Percentiles rank a stretch among this genome's conserved stretches.
phyloP scores from a whole-genome alignment of 2,888 invertebrate genomes.

The Lasioglossum figueresi region DNA sequence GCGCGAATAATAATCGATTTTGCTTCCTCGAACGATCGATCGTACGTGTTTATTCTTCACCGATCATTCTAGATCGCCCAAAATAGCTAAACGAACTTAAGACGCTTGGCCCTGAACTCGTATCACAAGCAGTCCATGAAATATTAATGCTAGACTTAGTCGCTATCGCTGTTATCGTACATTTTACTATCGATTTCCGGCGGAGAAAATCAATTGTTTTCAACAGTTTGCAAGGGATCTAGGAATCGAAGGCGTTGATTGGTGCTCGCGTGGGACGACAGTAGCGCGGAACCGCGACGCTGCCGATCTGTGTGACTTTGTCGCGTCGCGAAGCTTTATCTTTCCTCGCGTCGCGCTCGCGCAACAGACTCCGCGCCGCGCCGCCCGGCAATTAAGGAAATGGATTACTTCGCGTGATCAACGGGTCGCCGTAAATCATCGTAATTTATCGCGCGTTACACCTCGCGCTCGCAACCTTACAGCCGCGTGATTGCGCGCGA shows the following conservation, averaged over 20 bases:
- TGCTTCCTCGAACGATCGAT: background rate
- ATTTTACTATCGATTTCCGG: too few relatives aligned
- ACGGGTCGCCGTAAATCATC: conserved; percentile 55
- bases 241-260: background rate
- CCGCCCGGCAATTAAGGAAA: conserved; percentile 46
- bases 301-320: conserved; percentile 36
- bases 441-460: conserved; percentile 56
- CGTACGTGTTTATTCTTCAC: background rate
- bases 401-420: conserved; percentile 54
- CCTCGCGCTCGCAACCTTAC: conserved; percentile 13
- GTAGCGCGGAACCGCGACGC: conserved; percentile 10
- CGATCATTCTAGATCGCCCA: too few relatives aligned
- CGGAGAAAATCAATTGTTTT: too few relatives aligned
- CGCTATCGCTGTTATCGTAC: too few relatives aligned
- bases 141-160: too few relatives aligned
- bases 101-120: too few relatives aligned
- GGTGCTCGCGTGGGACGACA: background rate
- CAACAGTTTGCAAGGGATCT: too few relatives aligned
- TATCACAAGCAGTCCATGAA: background rate
- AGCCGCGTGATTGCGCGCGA: conserved; percentile 26
- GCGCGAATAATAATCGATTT: conserved; percentile 48
- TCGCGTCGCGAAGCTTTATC: conserved; percentile 30
- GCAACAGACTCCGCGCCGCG: conserved; percentile 19
- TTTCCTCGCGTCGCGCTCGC: conserved; percentile 29
- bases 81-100: background rate